Evolutionary conservation across 2,113 vertebrate species (phyloP).

Genomic region (Salvelinus sp.): DNA sequence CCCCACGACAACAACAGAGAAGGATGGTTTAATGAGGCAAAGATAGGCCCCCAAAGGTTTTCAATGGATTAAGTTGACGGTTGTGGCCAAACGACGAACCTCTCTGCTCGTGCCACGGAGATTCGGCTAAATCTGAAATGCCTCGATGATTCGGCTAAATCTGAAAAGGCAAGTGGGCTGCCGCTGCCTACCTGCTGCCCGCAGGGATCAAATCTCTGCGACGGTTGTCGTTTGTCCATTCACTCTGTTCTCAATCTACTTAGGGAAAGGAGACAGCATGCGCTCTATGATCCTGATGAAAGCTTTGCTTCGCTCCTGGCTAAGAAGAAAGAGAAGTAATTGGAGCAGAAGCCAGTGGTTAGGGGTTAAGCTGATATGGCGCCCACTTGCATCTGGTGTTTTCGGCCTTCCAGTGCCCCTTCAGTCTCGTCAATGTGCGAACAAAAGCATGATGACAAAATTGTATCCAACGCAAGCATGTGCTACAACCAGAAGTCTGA

Average conservation of each 20-base stretch:
- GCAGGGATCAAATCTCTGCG: not conserved
- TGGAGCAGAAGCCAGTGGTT: not conserved
- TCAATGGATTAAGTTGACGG: conserved; percentile 12
- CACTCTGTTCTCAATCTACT: not conserved
- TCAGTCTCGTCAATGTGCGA: too few relatives aligned
- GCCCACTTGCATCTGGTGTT: not conserved
- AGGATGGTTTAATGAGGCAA: conserved; percentile 32
- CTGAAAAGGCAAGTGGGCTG: not conserved
- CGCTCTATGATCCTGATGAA: not conserved
- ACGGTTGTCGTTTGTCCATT: not conserved
- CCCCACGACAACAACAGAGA: conserved; percentile 25
- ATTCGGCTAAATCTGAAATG: not conserved
- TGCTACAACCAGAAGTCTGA: too few relatives aligned
- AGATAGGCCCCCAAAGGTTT: conserved; percentile 8
- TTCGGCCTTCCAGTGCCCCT: not conserved
- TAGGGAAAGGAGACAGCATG: not conserved
- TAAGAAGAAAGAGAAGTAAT: not conserved
- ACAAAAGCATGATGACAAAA: not conserved
- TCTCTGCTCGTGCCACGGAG: not conserved
- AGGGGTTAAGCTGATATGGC: not conserved
- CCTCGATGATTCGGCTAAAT: not conserved
- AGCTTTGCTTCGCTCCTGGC: not conserved
- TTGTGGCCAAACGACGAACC: not conserved
- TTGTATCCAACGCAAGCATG: not conserved
- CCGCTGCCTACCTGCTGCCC: not conserved